Evolutionary conservation across 2,113 vertebrate genomes (phyloP), one percentile per base, ranked within the genome.

Genomic region (Oxyura jamaicensis): DNA sequence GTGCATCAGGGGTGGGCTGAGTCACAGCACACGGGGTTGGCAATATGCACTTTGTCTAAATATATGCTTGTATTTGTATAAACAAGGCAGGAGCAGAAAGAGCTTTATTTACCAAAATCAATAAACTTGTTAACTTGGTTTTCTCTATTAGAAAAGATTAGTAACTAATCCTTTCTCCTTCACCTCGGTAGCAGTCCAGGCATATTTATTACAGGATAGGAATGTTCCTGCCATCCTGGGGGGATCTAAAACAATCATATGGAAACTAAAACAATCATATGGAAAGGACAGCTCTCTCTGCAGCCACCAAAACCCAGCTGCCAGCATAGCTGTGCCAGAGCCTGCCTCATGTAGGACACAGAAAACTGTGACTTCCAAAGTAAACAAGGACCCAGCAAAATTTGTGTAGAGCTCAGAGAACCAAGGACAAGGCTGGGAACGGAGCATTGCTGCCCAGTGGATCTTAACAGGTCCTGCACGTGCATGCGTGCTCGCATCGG

Each of bases 51-150:
- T 85, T 77, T n/a, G 58, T 46, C 71, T 68, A 20, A 74, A 88
- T 55, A 55, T 11, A 41, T 18, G 31, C 83, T 83, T 78, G 62
- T 82, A 44, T 83, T 86, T 86, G 15, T 39, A 42, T 39, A 69
- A 83, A 53, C 56, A 74, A 86, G 56, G 20, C 76, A 86, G 76
- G 33, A 5, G 53, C 88, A 50, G 16, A 55, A 66, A 86, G 67
- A 82, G 76, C 60, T 83, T 88, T 89, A 77, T 74, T 89, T 78
- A 74, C 66, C 81, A 12, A 75, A 89, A 93, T 95, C 94, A 91
- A 93, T 95, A 91, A 46, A 69, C 60, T 77, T 91, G 81, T 85
- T 93, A 88, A 86, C 81, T 86, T 44, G 60, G 16, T 59, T 39
- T 74, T 82, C 71, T 65, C 80, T 78, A 79, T 89, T 71, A 86